Evolutionary conservation across 2,113 vertebrate genomes (phyloP).

Genomic region (Mystacornis crossleyi): DNA sequence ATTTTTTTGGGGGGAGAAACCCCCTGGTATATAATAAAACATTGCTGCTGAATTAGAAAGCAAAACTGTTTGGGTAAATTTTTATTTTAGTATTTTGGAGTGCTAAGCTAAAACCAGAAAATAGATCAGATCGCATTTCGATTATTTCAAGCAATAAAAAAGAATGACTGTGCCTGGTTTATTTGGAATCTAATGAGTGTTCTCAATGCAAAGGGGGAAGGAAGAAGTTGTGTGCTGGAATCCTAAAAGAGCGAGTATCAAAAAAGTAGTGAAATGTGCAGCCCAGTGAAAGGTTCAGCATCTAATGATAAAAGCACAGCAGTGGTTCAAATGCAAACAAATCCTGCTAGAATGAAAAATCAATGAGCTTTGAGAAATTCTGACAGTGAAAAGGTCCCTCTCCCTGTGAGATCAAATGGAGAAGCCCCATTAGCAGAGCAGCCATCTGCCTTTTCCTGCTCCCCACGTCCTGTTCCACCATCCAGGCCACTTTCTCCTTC

Average conservation of each 20-base stretch:
- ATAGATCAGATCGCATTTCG: background rate
- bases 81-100: background rate
- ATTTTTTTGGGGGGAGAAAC: background rate
- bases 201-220: background rate
- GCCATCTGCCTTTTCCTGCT: conserved; percentile 63
- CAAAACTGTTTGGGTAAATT: background rate
- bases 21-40: background rate
- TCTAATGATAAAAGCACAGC: conserved; percentile 52
- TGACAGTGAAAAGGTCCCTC: conserved; percentile 51
- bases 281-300: conserved; percentile 58
- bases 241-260: conserved; percentile 8
- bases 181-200: background rate
- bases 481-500: background rate
- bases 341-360: conserved; percentile 68
- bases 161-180: background rate
- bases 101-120: background rate
- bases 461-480: background rate
- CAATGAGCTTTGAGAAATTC: conserved; percentile 63
- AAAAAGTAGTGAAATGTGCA: conserved; percentile 41
- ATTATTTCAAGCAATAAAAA: background rate
- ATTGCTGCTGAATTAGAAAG: background rate
- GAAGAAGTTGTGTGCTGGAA: conserved; percentile 29
- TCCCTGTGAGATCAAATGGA: conserved; percentile 50
- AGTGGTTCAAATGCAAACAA: conserved; percentile 62
- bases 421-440: conserved; percentile 58